A percentile compares a stretch with the other conserved stretches of the same genome.
Evolutionary conservation across 2,888 invertebrate genomes (phyloP).

Genomic region (Euplagia quadripunctaria): DNA sequence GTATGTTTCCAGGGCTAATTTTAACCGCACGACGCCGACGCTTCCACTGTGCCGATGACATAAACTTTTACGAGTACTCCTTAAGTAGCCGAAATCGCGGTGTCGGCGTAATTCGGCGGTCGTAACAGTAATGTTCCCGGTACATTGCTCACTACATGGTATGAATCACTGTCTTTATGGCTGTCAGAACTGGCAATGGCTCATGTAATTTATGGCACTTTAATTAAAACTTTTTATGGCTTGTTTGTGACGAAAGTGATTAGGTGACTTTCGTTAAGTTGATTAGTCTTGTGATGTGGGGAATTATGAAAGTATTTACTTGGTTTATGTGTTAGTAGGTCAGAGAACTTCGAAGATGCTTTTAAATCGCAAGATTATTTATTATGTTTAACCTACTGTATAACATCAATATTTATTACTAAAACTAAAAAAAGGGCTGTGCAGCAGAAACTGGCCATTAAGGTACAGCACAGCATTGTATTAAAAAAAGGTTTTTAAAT

Average conservation of each 20-base stretch:
- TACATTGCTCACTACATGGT: slow-evolving; percentile 46
- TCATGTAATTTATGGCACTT: slow-evolving; percentile 42
- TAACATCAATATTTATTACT: not conserved
- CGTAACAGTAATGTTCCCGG: slow-evolving; percentile 43
- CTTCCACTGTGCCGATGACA: not conserved
- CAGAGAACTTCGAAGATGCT: not conserved
- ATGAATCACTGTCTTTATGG: slow-evolving; percentile 49
- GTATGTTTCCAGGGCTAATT: slow-evolving; percentile 2
- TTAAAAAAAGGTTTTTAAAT: not conserved
- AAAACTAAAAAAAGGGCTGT: not conserved
- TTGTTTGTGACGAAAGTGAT: slow-evolving; percentile 42
- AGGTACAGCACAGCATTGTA: not conserved
- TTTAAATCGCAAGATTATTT: no score
- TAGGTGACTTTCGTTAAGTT: slow-evolving; percentile 24
- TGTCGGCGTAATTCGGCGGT: slow-evolving; percentile 39
- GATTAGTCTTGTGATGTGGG: not conserved
- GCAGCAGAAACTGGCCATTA: not conserved
- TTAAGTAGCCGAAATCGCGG: slow-evolving; percentile 47
- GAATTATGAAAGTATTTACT: not conserved
- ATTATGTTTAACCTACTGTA: not conserved
- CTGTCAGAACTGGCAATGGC: slow-evolving; percentile 47
- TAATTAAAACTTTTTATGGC: slow-evolving; percentile 52
- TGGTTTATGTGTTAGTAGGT: not conserved
- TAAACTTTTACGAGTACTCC: slow-evolving; percentile 47
- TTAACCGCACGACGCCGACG: not conserved